Evolutionary conservation across 2,888 invertebrate species (phyloP), one percentile per base, ranked within the genome.

Genomic region (Drosophila austrosaltans): DNA sequence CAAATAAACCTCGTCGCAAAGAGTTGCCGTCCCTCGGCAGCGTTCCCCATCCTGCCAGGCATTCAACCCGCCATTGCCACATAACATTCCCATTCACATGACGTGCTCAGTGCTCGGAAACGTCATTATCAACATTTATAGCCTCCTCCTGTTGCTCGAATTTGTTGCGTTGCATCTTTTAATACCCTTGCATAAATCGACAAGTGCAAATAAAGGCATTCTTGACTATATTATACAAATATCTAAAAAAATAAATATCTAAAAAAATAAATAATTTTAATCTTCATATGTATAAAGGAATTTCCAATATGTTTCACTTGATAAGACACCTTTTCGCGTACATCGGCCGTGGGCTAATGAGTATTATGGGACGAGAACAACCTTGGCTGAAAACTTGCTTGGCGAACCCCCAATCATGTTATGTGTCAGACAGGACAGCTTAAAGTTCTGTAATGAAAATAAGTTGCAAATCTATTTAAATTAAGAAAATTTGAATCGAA

Each of bases 1-100:
- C 87, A 84, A 84, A 84, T 84, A 88, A 84, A 84, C 77, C 77
- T 70, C 64, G 53, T 48, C 48, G 71, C 58, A 58, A 63, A 28
- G 32, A 39, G 44, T 16, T 20, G 30, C 66, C 59, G 63, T 72
- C 57, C 60, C 56, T 44, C 53, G 3, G 6, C 63, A 7, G 44
- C 39, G 5, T 4, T 57, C 22, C 53, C 2, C 12, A 28, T 16
- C 22, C 8, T 53, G 20, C n/a, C 20, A 2, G 40, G 57, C 22
- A 28, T 7, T 39, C 39, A 36, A 28, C 42, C 32, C 16, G 30
- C 22, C 36, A n/a, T 32, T 56, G n/a, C 20, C 16, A 30, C 48
- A 48, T 48, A 48, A 48, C 48, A 48, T 48, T 58, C 62, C 48
- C 74, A 59, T 71, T 63, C 71, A 59, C 53, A 60, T 67, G 69